phyloP scores from a whole-genome alignment of 2,797 vertebrate species.

The Caiman crocodilus region DNA sequence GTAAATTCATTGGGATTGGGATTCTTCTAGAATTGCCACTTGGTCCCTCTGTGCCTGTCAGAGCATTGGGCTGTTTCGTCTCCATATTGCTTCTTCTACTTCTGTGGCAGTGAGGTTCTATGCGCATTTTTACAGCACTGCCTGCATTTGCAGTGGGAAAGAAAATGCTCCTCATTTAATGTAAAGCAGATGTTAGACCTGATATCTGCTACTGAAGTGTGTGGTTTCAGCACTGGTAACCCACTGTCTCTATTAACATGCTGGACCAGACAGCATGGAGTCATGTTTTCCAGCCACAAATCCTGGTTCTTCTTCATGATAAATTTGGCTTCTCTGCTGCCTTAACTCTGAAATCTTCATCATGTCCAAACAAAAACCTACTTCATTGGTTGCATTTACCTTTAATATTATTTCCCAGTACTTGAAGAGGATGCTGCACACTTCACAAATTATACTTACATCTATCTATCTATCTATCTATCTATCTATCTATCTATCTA shows the following conservation, averaged over 20 bases:
- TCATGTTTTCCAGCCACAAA: not conserved
- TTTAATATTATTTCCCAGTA: not conserved
- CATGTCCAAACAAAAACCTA: not conserved
- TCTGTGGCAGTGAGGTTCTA: not conserved
- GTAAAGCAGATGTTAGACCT: not conserved
- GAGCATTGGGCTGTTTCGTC: not conserved
- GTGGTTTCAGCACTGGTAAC: not conserved
- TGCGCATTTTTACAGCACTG: not conserved
- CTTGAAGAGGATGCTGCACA: not conserved
- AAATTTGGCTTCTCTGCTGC: not conserved
- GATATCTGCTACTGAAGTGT: rapidly evolving
- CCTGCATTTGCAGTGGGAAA: not conserved
- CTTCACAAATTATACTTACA: not conserved
- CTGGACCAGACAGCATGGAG: not conserved
- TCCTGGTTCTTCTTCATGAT: rapidly evolving
- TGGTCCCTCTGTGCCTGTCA: not conserved
- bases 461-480: too few relatives aligned
- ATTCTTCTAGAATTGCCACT: not conserved
- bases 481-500: too few relatives aligned
- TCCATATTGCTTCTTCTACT: not conserved
- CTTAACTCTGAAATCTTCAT: not conserved
- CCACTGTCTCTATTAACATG: rapidly evolving
- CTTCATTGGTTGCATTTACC: not conserved
- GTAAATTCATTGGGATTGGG: not conserved
- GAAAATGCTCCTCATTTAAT: not conserved